These are phyloP conservation scores for Coremacera marginata DNA, from an alignment of 2,888 invertebrate species.

Conservation along the genomic window DNA sequence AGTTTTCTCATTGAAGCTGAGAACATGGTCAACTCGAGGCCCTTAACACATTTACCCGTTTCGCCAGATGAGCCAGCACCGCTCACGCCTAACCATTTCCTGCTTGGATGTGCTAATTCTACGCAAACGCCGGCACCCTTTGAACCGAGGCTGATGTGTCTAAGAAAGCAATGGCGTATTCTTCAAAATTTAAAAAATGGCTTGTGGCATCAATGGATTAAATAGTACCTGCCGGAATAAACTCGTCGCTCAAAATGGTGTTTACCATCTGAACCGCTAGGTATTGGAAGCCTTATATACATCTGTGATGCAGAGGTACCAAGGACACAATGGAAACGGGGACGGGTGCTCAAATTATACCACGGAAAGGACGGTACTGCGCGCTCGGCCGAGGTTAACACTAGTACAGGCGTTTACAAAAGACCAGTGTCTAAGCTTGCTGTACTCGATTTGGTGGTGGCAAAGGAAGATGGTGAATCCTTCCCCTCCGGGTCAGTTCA, in stretches of 20 bases:
- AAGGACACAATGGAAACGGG: neutral
- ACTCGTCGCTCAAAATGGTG: neutral
- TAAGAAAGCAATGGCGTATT: neutral
- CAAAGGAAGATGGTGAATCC: too few relatives aligned
- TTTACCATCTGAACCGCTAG: neutral
- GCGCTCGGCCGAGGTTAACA: neutral
- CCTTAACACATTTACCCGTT: too few relatives aligned
- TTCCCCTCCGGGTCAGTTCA: too few relatives aligned
- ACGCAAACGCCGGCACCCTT: neutral
- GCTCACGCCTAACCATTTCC: neutral
- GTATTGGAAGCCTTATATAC: neutral
- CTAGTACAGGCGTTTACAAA: too few relatives aligned
- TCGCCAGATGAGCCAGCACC: neutral
- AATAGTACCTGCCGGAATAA: neutral
- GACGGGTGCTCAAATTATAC: too few relatives aligned
- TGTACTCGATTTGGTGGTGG: too few relatives aligned
- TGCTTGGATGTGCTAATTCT: neutral
- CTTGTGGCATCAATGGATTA: neutral
- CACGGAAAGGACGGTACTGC: too few relatives aligned
- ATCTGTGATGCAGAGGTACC: neutral
- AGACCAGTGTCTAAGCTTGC: too few relatives aligned
- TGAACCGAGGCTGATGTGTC: neutral
- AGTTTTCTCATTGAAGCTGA: neutral
- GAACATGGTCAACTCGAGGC: neutral
- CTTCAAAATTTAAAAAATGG: neutral